Conservation (phyloP, 2,797 vertebrate species). For the Sebastes miniatus region DNA sequence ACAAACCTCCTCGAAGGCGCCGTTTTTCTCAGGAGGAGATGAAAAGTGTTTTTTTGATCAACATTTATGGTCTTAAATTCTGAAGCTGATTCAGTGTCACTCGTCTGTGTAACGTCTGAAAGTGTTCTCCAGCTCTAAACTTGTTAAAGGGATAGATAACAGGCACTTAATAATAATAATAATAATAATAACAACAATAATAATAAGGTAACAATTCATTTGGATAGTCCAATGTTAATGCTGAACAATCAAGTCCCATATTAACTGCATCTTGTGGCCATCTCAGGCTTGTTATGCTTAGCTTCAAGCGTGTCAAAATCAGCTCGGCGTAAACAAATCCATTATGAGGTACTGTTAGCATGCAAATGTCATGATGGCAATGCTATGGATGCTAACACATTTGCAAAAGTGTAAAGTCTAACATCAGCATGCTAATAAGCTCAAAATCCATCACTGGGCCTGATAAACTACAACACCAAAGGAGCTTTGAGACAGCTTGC, state of each 20-base stretch:
- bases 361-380: slow-evolving; percentile 1
- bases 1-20: slow-evolving; percentile 43
- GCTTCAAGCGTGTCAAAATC: slow-evolving; percentile 22
- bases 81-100: slow-evolving; percentile 52
- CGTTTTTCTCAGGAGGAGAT: slow-evolving; percentile 36
- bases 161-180: slow-evolving; percentile 87
- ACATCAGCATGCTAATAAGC: neutral
- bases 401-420: neutral
- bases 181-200: slow-evolving; percentile 51
- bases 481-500: neutral
- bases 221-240: slow-evolving; percentile 52
- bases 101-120: slow-evolving; percentile 41
- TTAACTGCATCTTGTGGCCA: neutral
- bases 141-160: slow-evolving; percentile 88
- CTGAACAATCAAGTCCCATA: slow-evolving; percentile 18
- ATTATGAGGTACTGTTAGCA: neutral
- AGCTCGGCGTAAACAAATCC: neutral
- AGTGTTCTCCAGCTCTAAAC: slow-evolving; percentile 61
- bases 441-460: neutral
- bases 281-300: neutral
- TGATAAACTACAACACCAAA: neutral
- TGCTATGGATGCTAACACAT: neutral
- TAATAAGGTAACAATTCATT: slow-evolving; percentile 45
- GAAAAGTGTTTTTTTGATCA: slow-evolving; percentile 39
- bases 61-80: slow-evolving; percentile 41